Percentiles rank a stretch among this genome's conserved stretches.
phyloP scores from a whole-genome alignment of 2,888 invertebrate genomes.

The Candidula unifasciata region DNA sequence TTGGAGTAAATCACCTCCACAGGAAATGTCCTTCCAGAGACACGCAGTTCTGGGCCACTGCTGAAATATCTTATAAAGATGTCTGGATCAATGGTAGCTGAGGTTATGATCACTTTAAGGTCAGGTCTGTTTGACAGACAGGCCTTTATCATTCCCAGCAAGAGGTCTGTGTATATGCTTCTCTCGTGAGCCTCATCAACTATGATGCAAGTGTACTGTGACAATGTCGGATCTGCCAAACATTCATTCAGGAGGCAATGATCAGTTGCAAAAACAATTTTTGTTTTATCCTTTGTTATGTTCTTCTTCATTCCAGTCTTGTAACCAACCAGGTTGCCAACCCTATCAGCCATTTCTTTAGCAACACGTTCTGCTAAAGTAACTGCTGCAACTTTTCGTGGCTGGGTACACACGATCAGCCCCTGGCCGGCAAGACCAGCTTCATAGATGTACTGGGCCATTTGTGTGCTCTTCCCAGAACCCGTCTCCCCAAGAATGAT shows the following conservation, averaged over 20 bases:
- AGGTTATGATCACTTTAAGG: constrained; percentile 75
- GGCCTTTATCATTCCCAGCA: constrained; percentile 75
- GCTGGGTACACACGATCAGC: constrained; percentile 76
- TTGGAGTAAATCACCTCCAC: constrained; percentile 72
- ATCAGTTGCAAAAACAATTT: constrained; percentile 76
- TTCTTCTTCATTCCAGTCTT: constrained; percentile 67
- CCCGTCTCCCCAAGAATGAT: constrained; percentile 77
- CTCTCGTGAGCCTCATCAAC: constrained; percentile 78
- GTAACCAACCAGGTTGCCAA: constrained; percentile 73
- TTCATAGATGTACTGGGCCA: constrained; percentile 75
- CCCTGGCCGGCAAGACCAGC: constrained; percentile 64
- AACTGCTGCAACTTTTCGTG: constrained; percentile 77
- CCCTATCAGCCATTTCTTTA: constrained; percentile 67
- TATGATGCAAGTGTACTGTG: constrained; percentile 68
- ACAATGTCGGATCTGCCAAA: constrained; percentile 66
- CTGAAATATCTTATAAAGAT: constrained; percentile 74
- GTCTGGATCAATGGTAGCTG: constrained; percentile 77
- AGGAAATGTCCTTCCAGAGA: constrained; percentile 76
- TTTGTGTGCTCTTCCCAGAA: constrained; percentile 78
- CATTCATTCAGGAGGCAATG: constrained; percentile 75
- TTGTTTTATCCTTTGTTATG: constrained; percentile 59
- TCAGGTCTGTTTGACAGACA: constrained; percentile 67
- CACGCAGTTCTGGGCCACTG: constrained; percentile 65
- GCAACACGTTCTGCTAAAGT: constrained; percentile 76
- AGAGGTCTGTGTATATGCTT: constrained; percentile 76